Percentiles rank a stretch among this genome's conserved stretches.
phyloP scores from a whole-genome alignment of 53 echinoderm and acorn worm species.

The Echinometra lucunter region DNA sequence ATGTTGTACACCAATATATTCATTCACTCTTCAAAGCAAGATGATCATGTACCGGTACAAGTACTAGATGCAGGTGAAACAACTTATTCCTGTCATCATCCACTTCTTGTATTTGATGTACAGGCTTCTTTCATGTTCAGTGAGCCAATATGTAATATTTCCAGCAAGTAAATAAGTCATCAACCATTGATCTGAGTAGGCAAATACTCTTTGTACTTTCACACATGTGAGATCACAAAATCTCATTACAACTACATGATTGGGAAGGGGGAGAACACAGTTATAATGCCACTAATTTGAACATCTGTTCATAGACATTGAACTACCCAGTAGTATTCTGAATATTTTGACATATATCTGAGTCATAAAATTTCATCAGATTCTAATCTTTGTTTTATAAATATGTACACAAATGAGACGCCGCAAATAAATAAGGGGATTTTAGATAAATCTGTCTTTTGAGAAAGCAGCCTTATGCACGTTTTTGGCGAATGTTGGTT shows the following conservation, averaged over 20 bases:
- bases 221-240: neutral
- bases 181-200: neutral
- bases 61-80: no score
- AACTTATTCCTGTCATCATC: no score
- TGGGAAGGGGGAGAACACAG: neutral
- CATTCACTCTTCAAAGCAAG: no score
- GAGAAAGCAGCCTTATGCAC: neutral
- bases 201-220: neutral
- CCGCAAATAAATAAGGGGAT: neutral
- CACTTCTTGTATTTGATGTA: neutral
- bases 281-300: no score
- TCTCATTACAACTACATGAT: neutral
- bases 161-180: neutral
- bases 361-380: neutral
- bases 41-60: no score
- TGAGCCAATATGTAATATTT: neutral
- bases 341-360: neutral
- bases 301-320: no score
- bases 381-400: neutral
- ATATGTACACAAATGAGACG: neutral
- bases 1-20: no score
- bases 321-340: no score
- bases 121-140: no score
- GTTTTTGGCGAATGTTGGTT: no score
- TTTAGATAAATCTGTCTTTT: neutral